phyloP scores from a whole-genome alignment of 2,797 vertebrate species.

The Tadarida brasiliensis region DNA sequence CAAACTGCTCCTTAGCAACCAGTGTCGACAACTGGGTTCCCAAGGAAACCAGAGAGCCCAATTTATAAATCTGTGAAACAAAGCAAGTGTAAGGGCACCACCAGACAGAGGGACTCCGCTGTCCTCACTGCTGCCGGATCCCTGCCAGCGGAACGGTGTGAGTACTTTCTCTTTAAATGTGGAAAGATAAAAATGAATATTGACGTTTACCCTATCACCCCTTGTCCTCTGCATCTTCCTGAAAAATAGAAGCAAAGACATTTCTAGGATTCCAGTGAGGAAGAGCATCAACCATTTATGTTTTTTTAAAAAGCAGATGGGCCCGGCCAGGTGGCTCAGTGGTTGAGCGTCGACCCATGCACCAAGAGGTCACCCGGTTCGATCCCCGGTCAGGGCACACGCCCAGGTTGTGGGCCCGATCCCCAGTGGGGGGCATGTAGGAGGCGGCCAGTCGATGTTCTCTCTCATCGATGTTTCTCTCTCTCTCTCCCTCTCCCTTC shows the following conservation, averaged over 20 bases:
- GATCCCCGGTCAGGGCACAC: too few species aligned
- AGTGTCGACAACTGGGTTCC: constrained; percentile 91
- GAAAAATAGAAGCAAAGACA: constrained; percentile 65
- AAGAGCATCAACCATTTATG: background rate
- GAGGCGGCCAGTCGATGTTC: too few species aligned
- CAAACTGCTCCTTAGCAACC: constrained; percentile 97
- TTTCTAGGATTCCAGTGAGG: constrained; percentile 72
- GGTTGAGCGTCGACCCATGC: too few species aligned
- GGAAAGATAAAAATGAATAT: background rate
- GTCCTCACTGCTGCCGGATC: constrained; percentile 31
- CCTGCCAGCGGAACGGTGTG: background rate
- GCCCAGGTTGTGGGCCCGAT: too few species aligned
- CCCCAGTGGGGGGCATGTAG: too few species aligned
- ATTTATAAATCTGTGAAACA: constrained; percentile 88
- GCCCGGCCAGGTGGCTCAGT: too few species aligned
- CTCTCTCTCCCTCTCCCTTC: too few species aligned
- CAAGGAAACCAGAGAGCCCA: constrained; percentile 91
- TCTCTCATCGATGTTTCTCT: too few species aligned
- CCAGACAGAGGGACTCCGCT: constrained; percentile 72
- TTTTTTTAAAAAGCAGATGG: constrained; percentile 17
- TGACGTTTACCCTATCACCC: background rate
- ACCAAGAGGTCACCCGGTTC: too few species aligned
- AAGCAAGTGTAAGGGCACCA: constrained; percentile 83
- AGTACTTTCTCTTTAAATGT: constrained; percentile 49
- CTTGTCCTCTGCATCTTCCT: background rate